Evolutionary conservation across 2,888 invertebrate genomes (phyloP).

Genomic region (Pyrocoelia pectoralis): DNA sequence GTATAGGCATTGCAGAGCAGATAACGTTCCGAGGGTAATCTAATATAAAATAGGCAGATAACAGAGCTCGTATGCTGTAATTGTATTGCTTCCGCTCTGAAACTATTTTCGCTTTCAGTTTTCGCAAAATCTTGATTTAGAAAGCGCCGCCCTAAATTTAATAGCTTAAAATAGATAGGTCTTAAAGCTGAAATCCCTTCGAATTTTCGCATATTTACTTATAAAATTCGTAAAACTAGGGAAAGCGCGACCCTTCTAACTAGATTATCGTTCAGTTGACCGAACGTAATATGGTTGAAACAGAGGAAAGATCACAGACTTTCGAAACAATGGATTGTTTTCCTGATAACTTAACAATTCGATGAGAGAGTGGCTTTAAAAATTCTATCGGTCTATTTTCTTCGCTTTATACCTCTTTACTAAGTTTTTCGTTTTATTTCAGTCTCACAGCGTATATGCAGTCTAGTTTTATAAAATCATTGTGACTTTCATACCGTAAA

Average conservation of each 20-base stretch:
- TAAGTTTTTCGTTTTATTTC: constrained; percentile 1
- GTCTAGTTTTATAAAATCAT: constrained; percentile 22
- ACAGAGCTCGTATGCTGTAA: constrained; percentile 44
- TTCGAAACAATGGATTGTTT: constrained; percentile 12
- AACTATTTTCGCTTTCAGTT: constrained; percentile 31
- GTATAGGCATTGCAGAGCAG: constrained; percentile 32
- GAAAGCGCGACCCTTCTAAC: constrained; percentile 21
- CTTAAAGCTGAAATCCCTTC: constrained; percentile 5
- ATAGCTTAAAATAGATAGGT: background rate
- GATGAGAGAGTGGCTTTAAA: too few species aligned
- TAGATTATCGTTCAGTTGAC: constrained; percentile 23
- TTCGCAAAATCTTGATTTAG: constrained; percentile 26
- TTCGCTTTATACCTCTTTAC: background rate
- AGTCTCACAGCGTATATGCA: background rate
- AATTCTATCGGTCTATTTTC: background rate
- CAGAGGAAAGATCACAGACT: constrained; percentile 12
- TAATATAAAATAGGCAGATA: constrained; percentile 40
- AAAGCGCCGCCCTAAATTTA: constrained; percentile 2
- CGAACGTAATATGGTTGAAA: constrained; percentile 25
- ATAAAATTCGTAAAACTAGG: background rate
- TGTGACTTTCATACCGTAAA: constrained; percentile 27
- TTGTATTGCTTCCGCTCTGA: constrained; percentile 43
- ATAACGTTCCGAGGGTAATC: constrained; percentile 32
- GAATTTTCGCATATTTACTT: background rate
- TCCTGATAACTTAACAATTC: background rate